phyloP scores from a whole-genome alignment of 2,113 vertebrate species.

The Piprites chloris region DNA sequence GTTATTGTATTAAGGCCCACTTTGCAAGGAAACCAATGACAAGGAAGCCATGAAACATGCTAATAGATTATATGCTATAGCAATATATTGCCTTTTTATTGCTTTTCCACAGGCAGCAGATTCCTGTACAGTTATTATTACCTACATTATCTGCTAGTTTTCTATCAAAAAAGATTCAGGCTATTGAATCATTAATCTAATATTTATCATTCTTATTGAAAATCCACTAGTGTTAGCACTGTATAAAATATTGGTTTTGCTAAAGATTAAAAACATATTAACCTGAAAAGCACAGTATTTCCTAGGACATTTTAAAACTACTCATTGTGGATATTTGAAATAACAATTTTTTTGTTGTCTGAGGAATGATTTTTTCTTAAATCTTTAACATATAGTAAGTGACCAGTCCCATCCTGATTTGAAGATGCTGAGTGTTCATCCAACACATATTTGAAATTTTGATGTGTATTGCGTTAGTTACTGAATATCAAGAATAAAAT shows the following conservation, averaged over 20 bases:
- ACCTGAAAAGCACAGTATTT: conserved; percentile 65
- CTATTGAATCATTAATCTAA: conserved; percentile 75
- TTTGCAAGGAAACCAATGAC: conserved; percentile 48
- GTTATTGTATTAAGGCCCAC: conserved; percentile 60
- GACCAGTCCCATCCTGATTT: conserved; percentile 62
- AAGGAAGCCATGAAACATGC: conserved; percentile 46
- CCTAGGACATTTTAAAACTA: conserved; percentile 70
- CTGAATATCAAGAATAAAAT: conserved; percentile 78
- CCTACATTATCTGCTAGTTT: conserved; percentile 70
- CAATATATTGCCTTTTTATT: conserved; percentile 68
- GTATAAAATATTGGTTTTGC: conserved; percentile 70
- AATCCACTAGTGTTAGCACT: conserved; percentile 64
- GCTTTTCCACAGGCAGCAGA: conserved; percentile 58
- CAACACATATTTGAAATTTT: conserved; percentile 74
- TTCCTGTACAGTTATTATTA: conserved; percentile 73
- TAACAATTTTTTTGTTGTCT: conserved; percentile 66
- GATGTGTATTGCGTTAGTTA: conserved; percentile 76
- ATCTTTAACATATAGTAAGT: conserved; percentile 54
- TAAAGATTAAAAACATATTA: conserved; percentile 74
- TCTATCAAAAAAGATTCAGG: conserved; percentile 71
- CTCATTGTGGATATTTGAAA: conserved; percentile 71
- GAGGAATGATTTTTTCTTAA: conserved; percentile 25
- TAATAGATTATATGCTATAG: conserved; percentile 71
- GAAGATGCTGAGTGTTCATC: conserved; percentile 72
- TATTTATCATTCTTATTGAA: conserved; percentile 76